Percentiles rank a stretch among this genome's conserved stretches.
Conservation (phyloP, 2,113 vertebrate genomes). For the Urocolius indicus region DNA sequence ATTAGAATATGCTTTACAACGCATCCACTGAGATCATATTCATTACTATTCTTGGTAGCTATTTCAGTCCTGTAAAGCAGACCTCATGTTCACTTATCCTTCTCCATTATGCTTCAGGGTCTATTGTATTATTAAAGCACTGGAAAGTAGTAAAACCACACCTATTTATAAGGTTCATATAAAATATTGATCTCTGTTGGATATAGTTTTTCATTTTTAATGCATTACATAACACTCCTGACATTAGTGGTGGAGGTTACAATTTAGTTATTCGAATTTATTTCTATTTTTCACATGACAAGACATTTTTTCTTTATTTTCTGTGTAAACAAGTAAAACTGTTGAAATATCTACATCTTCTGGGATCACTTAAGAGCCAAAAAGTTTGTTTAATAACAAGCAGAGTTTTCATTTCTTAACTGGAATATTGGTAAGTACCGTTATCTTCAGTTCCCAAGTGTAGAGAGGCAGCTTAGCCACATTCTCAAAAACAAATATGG, state of each 20-base stretch:
- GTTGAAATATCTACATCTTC: neutral
- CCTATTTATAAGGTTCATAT: constrained; percentile 33
- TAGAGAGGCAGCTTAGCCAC: neutral
- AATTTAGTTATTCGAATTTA: neutral
- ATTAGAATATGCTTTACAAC: constrained; percentile 13
- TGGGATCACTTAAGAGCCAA: neutral
- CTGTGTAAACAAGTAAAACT: neutral
- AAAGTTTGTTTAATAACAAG: neutral
- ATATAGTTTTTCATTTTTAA: constrained; percentile 27
- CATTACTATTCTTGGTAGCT: constrained; percentile 20
- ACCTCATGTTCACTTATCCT: neutral
- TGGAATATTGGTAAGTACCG: neutral
- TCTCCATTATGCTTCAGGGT: neutral
- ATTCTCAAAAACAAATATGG: neutral
- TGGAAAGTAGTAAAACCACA: constrained; percentile 45
- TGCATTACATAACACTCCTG: constrained; percentile 6
- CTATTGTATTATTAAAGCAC: constrained; percentile 6
- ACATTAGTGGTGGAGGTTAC: neutral
- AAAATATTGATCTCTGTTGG: constrained; percentile 40
- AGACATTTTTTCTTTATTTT: neutral
- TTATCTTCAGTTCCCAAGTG: neutral
- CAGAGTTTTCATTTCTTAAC: neutral
- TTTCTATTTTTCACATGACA: neutral
- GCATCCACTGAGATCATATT: neutral
- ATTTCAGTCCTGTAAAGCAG: neutral